Percentiles rank a stretch among this genome's conserved stretches.
Evolutionary conservation across 1,140 invertebrate genomes (phyloP).

Genomic region (Phthorimaea operculella): DNA sequence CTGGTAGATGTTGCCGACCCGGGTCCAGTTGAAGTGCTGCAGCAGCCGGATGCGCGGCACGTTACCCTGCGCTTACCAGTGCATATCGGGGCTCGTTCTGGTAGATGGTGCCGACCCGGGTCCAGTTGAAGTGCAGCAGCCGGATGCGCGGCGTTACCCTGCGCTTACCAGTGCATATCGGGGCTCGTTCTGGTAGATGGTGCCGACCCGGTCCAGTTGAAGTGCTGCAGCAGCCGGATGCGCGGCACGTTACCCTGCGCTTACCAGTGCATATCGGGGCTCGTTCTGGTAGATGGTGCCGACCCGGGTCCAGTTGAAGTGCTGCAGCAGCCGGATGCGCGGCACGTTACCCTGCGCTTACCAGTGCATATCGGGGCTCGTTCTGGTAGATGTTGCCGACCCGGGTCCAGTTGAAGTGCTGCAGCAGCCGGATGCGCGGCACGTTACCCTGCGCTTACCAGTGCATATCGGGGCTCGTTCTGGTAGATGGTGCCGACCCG

Average conservation of each 20-base stretch:
- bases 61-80: slow-evolving; percentile 87
- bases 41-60: slow-evolving; percentile 88
- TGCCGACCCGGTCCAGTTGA: slow-evolving; percentile 99
- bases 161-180: slow-evolving; percentile 91
- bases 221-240: slow-evolving; percentile 86
- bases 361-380: slow-evolving; percentile 91
- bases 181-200: slow-evolving; percentile 97
- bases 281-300: slow-evolving; percentile 98
- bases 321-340: slow-evolving; percentile 84
- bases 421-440: slow-evolving; percentile 87
- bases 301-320: slow-evolving; percentile 98
- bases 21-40: slow-evolving; percentile 95
- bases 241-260: slow-evolving; percentile 87
- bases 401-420: slow-evolving; percentile 97
- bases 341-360: slow-evolving; percentile 90
- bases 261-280: slow-evolving; percentile 91
- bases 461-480: slow-evolving; percentile 92
- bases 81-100: slow-evolving; percentile 96
- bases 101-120: slow-evolving; percentile 95
- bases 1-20: slow-evolving; percentile 97
- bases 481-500: slow-evolving; percentile 97
- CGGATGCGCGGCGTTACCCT: slow-evolving; percentile 88
- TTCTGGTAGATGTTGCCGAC: slow-evolving; percentile 98
- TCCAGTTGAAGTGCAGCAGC: slow-evolving; percentile 96
- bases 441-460: slow-evolving; percentile 90